Conservation (phyloP, 1,140 invertebrate genomes). For the Apocrypta bakeri region DNA sequence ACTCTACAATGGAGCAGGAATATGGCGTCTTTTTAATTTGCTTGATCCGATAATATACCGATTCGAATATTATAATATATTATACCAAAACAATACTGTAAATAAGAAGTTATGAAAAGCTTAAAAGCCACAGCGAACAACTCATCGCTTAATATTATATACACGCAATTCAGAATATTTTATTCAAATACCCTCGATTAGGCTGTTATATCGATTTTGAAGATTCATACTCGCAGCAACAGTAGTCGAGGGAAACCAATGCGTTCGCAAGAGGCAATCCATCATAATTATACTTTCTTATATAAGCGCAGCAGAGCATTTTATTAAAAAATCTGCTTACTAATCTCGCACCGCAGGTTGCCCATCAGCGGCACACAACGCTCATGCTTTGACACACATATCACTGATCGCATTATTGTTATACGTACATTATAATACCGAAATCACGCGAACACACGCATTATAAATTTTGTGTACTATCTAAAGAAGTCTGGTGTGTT, state of each 20-base stretch:
- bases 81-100: no score
- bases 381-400: neutral
- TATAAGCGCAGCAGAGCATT: constrained; percentile 27
- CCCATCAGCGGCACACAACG: neutral
- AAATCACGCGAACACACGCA: no score
- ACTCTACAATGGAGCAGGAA: neutral
- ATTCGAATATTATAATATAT: no score
- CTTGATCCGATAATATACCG: no score
- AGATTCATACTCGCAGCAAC: neutral
- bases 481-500: no score
- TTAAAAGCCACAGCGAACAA: no score
- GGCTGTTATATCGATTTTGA: neutral
- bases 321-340: constrained; percentile 50
- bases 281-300: constrained; percentile 45
- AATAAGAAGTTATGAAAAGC: no score
- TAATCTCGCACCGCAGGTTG: constrained; percentile 41
- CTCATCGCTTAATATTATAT: no score
- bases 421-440: no score
- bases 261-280: constrained; percentile 11
- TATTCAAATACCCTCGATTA: neutral
- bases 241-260: neutral
- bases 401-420: neutral
- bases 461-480: no score
- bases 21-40: neutral
- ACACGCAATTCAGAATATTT: neutral